phyloP scores from a whole-genome alignment of 2,888 invertebrate species.

The Acleris holmiana region DNA sequence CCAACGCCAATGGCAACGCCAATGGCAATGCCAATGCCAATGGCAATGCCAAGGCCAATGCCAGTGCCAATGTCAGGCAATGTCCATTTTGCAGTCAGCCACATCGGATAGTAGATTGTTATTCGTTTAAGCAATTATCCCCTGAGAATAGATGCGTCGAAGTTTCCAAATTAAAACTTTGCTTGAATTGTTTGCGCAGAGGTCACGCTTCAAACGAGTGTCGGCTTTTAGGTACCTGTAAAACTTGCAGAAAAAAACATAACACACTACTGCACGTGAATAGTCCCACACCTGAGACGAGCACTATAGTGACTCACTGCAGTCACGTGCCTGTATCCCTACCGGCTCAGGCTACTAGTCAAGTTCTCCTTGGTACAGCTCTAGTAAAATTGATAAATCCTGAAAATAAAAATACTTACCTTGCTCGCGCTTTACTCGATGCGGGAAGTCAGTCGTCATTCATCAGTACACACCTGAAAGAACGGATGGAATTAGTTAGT shows the following conservation, averaged over 20 bases:
- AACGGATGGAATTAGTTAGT: conserved; percentile 19
- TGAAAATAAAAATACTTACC: conserved; percentile 25
- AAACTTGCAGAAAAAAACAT: conserved; percentile 22
- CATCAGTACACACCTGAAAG: conserved; percentile 17
- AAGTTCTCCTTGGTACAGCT: conserved; percentile 35
- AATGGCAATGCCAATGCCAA: too few species aligned
- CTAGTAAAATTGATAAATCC: conserved; percentile 26
- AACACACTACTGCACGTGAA: too few species aligned
- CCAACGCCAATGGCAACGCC: not conserved
- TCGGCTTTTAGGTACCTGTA: conserved; percentile 13
- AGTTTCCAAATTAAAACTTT: conserved; percentile 24
- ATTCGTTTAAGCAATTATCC: conserved; percentile 11
- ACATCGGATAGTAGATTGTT: conserved; percentile 27
- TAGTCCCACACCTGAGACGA: not conserved
- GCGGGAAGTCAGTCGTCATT: conserved; percentile 25
- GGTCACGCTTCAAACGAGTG: conserved; percentile 14
- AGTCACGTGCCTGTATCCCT: conserved; percentile 22
- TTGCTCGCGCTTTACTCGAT: conserved; percentile 22
- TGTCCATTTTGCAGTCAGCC: conserved; percentile 19
- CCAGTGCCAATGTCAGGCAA: not conserved
- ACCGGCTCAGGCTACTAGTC: conserved; percentile 11
- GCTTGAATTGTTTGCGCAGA: conserved; percentile 34
- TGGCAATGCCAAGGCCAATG: too few species aligned
- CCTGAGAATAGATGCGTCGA: conserved; percentile 13
- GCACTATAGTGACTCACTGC: not conserved